Conservation (phyloP, 2,797 vertebrate species). For the Clarias fuscus region DNA sequence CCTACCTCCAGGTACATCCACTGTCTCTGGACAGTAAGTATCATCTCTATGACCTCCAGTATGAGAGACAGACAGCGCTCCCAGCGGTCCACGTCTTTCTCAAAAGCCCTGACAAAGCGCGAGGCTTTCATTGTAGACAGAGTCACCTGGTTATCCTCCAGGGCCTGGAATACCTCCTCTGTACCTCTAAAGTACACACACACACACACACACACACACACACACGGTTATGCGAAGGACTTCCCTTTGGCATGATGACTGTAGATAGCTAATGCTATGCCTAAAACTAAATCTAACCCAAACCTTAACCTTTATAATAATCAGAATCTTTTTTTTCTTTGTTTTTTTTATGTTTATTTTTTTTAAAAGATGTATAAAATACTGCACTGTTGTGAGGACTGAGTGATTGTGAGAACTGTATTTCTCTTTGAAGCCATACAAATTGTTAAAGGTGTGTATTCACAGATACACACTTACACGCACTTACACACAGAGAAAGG, state of each 20-base stretch:
- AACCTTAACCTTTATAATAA: background rate
- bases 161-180: conserved; percentile 82
- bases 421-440: background rate
- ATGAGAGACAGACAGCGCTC: conserved; percentile 82
- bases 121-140: conserved; percentile 89
- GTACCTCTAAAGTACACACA: conserved; percentile 70
- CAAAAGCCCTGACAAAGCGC: conserved; percentile 83
- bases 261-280: background rate
- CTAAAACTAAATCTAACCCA: background rate
- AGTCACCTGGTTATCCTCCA: conserved; percentile 87
- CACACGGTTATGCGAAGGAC: background rate
- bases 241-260: background rate
- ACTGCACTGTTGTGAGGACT: background rate
- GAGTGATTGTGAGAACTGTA: background rate
- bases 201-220: conserved; percentile 42
- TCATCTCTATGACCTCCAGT: conserved; percentile 83
- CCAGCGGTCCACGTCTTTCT: conserved; percentile 84
- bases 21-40: conserved; percentile 83
- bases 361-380: background rate
- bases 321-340: background rate
- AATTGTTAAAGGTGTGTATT: background rate
- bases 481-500: background rate
- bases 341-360: background rate
- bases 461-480: background rate
- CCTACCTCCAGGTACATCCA: conserved; percentile 87